Conservation (phyloP, 2,888 invertebrate species). For the Drosophila hamatofila region DNA sequence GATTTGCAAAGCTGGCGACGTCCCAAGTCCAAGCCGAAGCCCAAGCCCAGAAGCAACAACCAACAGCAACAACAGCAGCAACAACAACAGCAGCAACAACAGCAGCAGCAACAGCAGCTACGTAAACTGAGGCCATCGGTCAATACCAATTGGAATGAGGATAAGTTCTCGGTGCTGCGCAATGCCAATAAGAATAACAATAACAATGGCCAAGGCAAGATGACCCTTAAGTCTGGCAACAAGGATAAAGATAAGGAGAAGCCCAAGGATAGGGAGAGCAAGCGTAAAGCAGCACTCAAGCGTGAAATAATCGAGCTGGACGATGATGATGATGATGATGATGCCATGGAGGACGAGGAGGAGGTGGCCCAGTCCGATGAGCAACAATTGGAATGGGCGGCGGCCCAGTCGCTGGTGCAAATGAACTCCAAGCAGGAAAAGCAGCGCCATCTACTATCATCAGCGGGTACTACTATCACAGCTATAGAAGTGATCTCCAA, state of each 20-base stretch:
- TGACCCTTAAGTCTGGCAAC: conserved; percentile 51
- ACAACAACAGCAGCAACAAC: conserved; percentile 15
- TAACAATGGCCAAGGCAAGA: conserved; percentile 56
- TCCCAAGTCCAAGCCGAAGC: conserved; percentile 58
- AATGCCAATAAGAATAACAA: conserved; percentile 65
- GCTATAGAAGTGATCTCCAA: conserved; percentile 7
- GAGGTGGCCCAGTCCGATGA: conserved; percentile 38
- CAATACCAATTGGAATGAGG: conserved; percentile 41
- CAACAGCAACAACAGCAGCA: conserved; percentile 17
- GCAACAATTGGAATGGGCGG: conserved; percentile 83
- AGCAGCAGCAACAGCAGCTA: conserved; percentile 30
- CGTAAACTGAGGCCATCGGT: conserved; percentile 53
- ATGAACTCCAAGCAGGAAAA: conserved; percentile 84
- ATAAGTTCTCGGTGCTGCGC: conserved; percentile 68
- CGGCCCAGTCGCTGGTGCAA: conserved; percentile 84
- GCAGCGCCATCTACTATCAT: conserved; percentile 58
- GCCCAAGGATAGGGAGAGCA: conserved; percentile 54
- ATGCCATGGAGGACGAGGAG: conserved; percentile 3
- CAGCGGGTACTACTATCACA: conserved; percentile 17
- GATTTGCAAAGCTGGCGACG: conserved; percentile 73
- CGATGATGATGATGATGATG: conserved; percentile 21
- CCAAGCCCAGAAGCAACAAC: conserved; percentile 30
- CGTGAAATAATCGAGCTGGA: conserved; percentile 66
- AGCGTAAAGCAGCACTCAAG: conserved; percentile 62
- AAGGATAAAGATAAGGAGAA: conserved; percentile 57